Base-by-base conservation (phyloP, 2,888 invertebrate genomes). In the Drosophila mimica region DNA sequence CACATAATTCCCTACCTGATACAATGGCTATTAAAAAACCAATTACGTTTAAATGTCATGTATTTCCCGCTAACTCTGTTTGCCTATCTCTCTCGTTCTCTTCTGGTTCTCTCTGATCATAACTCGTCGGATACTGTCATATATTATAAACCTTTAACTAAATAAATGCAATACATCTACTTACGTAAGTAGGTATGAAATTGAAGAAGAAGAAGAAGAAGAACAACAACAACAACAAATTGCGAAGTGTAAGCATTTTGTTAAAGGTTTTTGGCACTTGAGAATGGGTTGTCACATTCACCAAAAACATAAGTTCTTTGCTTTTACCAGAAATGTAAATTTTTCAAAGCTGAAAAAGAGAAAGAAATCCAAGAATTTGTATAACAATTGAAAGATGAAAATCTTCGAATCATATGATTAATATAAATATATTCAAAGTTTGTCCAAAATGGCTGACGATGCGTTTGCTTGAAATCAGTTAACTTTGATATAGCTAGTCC, bases 11-110 rank as follows among this genome's bases (percentile, higher is more conserved):
- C 59, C 54, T 51, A 31, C 49, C 79, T 86, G 86, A 86, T 89
- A 89, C 68, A 79, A 85, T 89, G 74, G 79, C 90, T 86, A 86
- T 86, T 86, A 89, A 89, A 86, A 89, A 85, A 66, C 81, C 88
- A 89, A 89, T 86, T 86, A 86, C 90, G 86, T 74, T 86, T 79
- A 83, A 86, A 74, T 81, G 72, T 33, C 86, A 64, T 85, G 89
- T 88, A 74, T 30, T 54, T 28, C 34, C 36, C 61, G 25, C 25
- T 30, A 28, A 0, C 25, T 59, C 69, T 38, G 30, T 43, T 36
- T 33, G 33, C 28, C 33, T 38, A 40, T 28, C 30, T 46, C 51
- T 9, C 20, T 63, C 60, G n/a, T 56, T 54, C 49, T 61, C 40
- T 2, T 36, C 3, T 17, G 46, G 49, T 53, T 43, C 48, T 31